phyloP scores from a whole-genome alignment of 1,140 invertebrate species.

The Acromyrmex heyeri region DNA sequence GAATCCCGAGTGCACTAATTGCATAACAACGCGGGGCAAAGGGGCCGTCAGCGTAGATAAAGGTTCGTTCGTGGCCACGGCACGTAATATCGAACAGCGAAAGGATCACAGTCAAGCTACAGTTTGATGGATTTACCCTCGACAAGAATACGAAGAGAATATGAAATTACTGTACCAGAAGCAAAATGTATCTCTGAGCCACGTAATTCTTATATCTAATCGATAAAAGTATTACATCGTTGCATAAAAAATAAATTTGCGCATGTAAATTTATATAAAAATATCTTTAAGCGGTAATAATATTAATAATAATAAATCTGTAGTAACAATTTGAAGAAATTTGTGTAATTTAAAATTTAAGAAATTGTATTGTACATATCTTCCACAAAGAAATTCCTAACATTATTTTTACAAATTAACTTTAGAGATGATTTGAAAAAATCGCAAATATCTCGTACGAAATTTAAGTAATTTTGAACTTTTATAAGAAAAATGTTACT shows the following conservation, averaged over 20 bases:
- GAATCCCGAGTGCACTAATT: constrained; percentile 79
- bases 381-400: background rate
- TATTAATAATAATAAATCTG: too few relatives aligned
- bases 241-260: background rate
- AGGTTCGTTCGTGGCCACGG: constrained; percentile 15
- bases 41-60: constrained; percentile 25
- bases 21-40: constrained; percentile 72
- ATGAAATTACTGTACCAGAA: background rate
- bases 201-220: background rate
- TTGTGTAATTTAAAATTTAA: background rate
- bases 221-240: constrained; percentile 4
- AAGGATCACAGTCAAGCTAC: constrained; percentile 28
- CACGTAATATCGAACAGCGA: constrained; percentile 40
- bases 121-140: constrained; percentile 29
- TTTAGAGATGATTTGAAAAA: background rate
- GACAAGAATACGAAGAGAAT: constrained; percentile 19
- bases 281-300: background rate
- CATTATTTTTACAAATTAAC: background rate
- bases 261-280: background rate
- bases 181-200: background rate
- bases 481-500: constrained; percentile 1
- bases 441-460: background rate
- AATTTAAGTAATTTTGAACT: background rate
- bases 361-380: background rate
- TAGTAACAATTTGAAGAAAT: background rate